Percentiles rank a stretch among this genome's conserved stretches.
Evolutionary conservation across 92 coral and sea anemone species (phyloP).

Genomic region (Scolanthus callimorphus): DNA sequence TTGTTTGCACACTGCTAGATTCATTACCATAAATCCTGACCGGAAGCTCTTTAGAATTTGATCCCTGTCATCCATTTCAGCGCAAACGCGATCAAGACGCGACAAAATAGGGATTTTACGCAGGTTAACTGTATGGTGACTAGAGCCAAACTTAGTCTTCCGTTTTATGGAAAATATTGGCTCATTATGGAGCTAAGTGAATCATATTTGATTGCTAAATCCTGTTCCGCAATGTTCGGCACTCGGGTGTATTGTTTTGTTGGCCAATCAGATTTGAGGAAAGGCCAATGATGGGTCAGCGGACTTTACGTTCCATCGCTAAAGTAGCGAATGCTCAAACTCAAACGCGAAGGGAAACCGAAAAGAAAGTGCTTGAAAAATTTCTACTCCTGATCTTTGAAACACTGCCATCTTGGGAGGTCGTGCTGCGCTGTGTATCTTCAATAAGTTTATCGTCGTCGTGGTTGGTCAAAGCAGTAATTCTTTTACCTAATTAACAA

Average conservation of each 20-base stretch:
- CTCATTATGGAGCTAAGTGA: too few relatives aligned
- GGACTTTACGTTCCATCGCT: constrained; percentile 48
- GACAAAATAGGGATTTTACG: too few relatives aligned
- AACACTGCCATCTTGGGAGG: not conserved
- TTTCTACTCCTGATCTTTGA: not conserved
- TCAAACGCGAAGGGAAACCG: constrained; percentile 17
- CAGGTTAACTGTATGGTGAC: too few relatives aligned
- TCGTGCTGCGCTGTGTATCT: not conserved
- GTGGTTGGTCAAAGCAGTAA: not conserved
- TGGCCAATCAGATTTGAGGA: constrained; percentile 27
- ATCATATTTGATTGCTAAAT: too few relatives aligned
- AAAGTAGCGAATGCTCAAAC: constrained; percentile 10
- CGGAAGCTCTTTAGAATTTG: too few relatives aligned
- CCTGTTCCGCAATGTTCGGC: not conserved
- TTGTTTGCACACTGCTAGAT: too few relatives aligned
- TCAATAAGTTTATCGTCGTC: not conserved
- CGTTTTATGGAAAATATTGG: too few relatives aligned
- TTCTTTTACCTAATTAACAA: constrained; percentile 4
- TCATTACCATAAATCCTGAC: too few relatives aligned
- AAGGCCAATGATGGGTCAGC: constrained; percentile 47
- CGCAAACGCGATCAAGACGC: too few relatives aligned
- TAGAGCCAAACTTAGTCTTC: too few relatives aligned
- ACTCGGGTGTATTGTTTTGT: constrained; percentile 12
- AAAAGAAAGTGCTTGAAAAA: constrained; percentile 1
- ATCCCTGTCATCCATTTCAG: too few relatives aligned